Evolutionary conservation across 2,797 vertebrate species (phyloP).

Genomic region (Typhlichthys eigenmanni): DNA sequence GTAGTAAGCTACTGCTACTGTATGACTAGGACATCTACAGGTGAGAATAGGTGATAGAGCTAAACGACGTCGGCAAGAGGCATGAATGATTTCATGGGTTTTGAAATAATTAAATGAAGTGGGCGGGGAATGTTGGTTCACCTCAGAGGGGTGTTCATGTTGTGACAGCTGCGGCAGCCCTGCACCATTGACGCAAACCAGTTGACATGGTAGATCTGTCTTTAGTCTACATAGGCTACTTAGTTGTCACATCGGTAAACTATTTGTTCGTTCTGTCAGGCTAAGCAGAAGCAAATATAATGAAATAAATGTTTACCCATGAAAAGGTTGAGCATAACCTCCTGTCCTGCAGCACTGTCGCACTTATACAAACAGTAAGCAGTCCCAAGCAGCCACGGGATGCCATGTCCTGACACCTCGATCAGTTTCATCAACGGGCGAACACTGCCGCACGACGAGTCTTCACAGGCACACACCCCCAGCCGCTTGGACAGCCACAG

Average conservation of each 20-base stretch:
- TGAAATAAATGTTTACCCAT: conserved; percentile 78
- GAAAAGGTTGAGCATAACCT: conserved; percentile 93
- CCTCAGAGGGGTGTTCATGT: neutral
- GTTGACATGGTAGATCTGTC: neutral
- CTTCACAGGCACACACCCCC: conserved; percentile 91
- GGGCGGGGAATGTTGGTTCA: neutral
- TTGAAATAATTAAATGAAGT: neutral
- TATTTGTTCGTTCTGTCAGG: neutral
- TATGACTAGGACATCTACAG: conserved; percentile 10
- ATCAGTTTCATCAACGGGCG: conserved; percentile 93
- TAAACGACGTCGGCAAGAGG: neutral
- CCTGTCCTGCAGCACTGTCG: conserved; percentile 87
- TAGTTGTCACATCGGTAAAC: too few relatives aligned
- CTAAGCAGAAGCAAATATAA: neutral
- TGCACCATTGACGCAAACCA: conserved; percentile 1
- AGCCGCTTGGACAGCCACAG: conserved; percentile 94
- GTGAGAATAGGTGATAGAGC: neutral
- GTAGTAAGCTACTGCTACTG: neutral
- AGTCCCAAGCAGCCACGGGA: conserved; percentile 90
- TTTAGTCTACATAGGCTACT: neutral
- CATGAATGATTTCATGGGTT: too few relatives aligned
- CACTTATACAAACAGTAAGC: conserved; percentile 88
- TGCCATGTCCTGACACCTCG: conserved; percentile 93
- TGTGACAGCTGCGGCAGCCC: neutral
- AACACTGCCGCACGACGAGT: conserved; percentile 89